Evolutionary conservation across 2,888 invertebrate genomes (phyloP).

Genomic region (Ceriagrion tenellum): DNA sequence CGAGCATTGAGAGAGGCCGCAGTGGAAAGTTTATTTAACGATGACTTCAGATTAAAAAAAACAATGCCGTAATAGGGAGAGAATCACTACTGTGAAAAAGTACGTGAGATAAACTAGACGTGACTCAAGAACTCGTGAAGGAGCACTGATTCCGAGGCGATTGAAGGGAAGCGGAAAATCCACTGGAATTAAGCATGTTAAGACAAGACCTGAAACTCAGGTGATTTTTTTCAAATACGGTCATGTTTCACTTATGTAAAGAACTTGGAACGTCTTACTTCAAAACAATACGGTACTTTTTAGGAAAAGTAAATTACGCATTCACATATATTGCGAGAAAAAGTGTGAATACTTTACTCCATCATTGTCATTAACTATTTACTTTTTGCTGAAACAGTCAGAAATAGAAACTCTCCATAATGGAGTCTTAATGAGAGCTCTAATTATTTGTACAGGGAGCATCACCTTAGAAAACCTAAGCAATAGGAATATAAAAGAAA

Average conservation of each 20-base stretch:
- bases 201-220: neutral
- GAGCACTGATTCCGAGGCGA: neutral
- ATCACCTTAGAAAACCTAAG: no score
- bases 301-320: no score
- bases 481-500: no score
- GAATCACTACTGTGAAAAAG: neutral
- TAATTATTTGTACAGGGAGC: no score
- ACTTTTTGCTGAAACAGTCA: no score
- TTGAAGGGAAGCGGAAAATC: neutral
- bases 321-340: no score
- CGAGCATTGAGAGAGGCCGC: neutral
- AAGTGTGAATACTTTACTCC: no score
- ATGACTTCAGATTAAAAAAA: constrained; percentile 6
- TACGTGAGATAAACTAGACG: neutral
- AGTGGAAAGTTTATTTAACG: neutral
- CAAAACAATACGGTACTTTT: no score
- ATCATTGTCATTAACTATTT: no score
- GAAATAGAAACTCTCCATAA: no score
- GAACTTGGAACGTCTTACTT: no score
- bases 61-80: neutral
- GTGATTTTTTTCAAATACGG: neutral
- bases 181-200: neutral
- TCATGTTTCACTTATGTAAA: neutral
- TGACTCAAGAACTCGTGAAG: neutral
- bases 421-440: no score